A percentile compares a stretch with the other conserved stretches of the same genome.
Conservation (phyloP, 2,113 vertebrate genomes). For the Hydrolagus affinis region DNA sequence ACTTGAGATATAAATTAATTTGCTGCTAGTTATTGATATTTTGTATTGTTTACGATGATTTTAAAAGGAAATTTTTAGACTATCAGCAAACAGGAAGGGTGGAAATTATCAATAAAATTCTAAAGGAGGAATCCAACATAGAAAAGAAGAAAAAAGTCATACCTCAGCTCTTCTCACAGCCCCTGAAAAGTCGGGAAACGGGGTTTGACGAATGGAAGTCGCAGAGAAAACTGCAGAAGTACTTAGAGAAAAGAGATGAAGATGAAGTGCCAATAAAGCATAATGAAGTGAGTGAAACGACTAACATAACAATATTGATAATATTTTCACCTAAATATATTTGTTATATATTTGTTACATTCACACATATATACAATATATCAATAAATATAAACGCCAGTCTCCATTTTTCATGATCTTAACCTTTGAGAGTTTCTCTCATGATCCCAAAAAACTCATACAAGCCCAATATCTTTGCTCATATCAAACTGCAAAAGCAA, state of each 20-base stretch:
- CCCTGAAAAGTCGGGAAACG: neutral
- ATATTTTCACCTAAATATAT: neutral
- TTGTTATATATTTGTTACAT: neutral
- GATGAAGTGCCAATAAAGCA: neutral
- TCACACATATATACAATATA: too few species aligned
- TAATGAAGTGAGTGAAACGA: neutral
- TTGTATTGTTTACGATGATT: constrained; percentile 37
- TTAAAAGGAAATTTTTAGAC: constrained; percentile 62
- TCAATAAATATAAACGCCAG: too few species aligned
- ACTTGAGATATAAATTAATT: neutral
- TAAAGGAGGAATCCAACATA: constrained; percentile 55
- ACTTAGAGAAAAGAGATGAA: constrained; percentile 41
- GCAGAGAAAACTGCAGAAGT: constrained; percentile 44
- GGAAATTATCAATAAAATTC: constrained; percentile 63
- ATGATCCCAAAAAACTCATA: too few species aligned
- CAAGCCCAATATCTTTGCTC: too few species aligned
- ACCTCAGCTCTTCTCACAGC: constrained; percentile 22
- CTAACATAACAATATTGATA: neutral
- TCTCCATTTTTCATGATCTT: too few species aligned
- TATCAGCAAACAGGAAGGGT: constrained; percentile 59
- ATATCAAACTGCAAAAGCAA: too few species aligned
- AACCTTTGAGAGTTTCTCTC: too few species aligned
- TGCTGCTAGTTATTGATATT: neutral
- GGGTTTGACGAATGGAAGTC: constrained; percentile 31
- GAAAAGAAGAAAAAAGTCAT: constrained; percentile 42